Evolutionary conservation across 2,113 vertebrate genomes (phyloP), one percentile per base, ranked within the genome.

Genomic region (Abramis brama): DNA sequence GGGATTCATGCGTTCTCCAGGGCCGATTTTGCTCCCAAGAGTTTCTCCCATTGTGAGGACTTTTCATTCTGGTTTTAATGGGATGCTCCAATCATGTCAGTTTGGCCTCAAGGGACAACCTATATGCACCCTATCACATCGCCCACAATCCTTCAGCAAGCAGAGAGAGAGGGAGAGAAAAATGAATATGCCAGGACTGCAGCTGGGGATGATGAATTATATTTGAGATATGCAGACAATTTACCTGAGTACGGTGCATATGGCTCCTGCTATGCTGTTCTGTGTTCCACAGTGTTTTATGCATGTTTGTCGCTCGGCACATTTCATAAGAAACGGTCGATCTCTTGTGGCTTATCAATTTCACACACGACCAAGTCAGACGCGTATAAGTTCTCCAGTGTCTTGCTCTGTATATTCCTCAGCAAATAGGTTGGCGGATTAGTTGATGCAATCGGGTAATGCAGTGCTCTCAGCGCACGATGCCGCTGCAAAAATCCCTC

Each of bases 11-110:
- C 15, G 19, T 47, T 83, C 47, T 73, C 30, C 36, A 39, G 47
- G 59, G 55, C 59, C 43, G 78, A 82, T 74, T 79, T 71, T 47
- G 13, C 68, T 86, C 78, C 85, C 55, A 60, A 50, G 52, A 75
- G 70, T 25, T 73, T 55, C 77, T 43, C 13, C 45, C 45, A 79
- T 77, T 73, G 57, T 73, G 78, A 82, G 19, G 39, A 74, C 59
- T 62, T 82, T 86, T 86, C 79, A 86, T 81, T 86, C 78, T 50
- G 36, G 85, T 81, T 82, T 86, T 82, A 86, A 64, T 86, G 45
- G 66, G 68, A 39, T 23, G 68, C 60, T 80, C 64, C 85, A 86
- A 86, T 86, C 85, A 81, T 86, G 79, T 81, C 85, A 86, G 85
- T 74, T 86, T 86, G 79, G 55, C 78, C 79, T 86, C 85, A 30